Evolutionary conservation across 2,797 vertebrate species (phyloP).

Genomic region (Ceyx erithaca): DNA sequence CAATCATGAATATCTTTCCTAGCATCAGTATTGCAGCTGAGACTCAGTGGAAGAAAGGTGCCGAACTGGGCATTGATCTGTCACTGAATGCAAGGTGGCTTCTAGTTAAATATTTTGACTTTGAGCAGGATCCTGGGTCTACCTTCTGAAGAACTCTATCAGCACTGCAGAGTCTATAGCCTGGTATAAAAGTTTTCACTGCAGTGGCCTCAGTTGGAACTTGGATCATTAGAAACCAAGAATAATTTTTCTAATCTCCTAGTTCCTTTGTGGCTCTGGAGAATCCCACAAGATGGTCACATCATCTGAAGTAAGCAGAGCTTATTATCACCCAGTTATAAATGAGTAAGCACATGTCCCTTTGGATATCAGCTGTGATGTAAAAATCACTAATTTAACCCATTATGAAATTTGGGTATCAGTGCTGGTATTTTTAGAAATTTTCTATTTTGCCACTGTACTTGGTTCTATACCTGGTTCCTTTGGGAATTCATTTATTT

Average conservation of each 20-base stretch:
- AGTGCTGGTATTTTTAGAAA: background rate
- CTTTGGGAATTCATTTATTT: background rate
- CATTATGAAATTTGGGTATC: background rate
- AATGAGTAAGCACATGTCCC: background rate
- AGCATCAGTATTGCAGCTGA: background rate
- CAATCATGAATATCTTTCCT: background rate
- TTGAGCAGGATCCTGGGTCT: background rate
- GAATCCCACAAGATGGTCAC: background rate
- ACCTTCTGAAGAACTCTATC: background rate
- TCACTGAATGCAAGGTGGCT: background rate
- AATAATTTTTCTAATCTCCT: background rate
- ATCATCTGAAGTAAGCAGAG: background rate
- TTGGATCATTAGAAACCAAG: background rate
- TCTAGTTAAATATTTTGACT: background rate
- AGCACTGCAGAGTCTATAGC: background rate
- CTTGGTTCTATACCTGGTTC: background rate
- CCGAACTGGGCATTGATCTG: background rate
- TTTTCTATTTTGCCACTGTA: background rate
- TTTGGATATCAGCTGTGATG: background rate
- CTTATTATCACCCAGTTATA: background rate
- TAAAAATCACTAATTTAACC: background rate
- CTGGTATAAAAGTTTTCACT: background rate
- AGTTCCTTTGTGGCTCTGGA: background rate
- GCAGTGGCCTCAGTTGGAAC: background rate
- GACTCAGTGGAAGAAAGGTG: background rate